Evolutionary conservation across 2,797 vertebrate species (phyloP).

Genomic region (Sebastes matsubarae): DNA sequence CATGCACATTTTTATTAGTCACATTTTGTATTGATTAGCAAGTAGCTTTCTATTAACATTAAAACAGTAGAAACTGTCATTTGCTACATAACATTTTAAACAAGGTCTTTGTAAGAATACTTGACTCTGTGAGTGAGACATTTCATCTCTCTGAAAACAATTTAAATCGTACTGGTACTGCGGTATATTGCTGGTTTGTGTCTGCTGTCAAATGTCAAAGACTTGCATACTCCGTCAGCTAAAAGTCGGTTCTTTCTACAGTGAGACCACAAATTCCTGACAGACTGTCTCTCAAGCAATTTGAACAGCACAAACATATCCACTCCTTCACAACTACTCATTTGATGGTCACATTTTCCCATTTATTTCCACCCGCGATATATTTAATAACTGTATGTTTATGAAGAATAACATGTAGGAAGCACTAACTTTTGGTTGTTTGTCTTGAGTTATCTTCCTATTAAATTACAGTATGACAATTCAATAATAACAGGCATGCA

Average conservation of each 20-base stretch:
- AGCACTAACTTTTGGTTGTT: not conserved
- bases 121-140: not conserved
- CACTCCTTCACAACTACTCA: not conserved
- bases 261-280: slow-evolving; percentile 19
- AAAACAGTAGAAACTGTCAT: not conserved
- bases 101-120: not conserved
- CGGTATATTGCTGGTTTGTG: not conserved
- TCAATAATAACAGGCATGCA: not conserved
- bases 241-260: not conserved
- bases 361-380: slow-evolving; percentile 3
- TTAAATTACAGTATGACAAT: slow-evolving; percentile 1
- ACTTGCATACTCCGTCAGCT: not conserved
- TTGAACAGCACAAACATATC: not conserved
- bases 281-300: not conserved
- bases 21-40: not conserved
- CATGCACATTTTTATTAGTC: slow-evolving; percentile 2
- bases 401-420: slow-evolving; percentile 1
- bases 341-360: slow-evolving; percentile 1
- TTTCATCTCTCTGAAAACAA: not conserved
- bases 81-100: slow-evolving; percentile 5
- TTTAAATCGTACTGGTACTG: not conserved
- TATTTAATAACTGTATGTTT: slow-evolving; percentile 11
- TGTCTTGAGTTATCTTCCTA: not conserved
- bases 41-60: not conserved
- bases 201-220: not conserved